Conservation (phyloP, 1,140 invertebrate species). For the Cephus cinctus region DNA sequence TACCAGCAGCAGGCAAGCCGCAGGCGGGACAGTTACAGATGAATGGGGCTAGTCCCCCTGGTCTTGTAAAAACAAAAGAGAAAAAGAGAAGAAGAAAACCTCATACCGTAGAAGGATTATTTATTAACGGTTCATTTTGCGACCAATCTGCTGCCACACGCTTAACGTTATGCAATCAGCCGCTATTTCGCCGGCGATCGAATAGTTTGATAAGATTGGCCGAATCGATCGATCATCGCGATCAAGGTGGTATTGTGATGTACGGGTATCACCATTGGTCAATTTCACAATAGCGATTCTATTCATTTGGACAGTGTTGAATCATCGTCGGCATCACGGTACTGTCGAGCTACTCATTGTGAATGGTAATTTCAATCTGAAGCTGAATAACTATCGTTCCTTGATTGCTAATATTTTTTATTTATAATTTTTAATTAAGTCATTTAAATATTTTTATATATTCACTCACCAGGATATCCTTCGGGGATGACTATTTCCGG, state of each 20-base stretch:
- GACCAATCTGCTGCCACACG: background rate
- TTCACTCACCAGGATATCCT: constrained; percentile 47
- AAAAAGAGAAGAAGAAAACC: no score
- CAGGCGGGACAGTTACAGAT: background rate
- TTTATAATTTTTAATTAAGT: constrained; percentile 12
- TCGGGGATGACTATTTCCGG: constrained; percentile 51
- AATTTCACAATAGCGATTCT: no score
- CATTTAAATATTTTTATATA: background rate
- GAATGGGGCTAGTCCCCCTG: background rate
- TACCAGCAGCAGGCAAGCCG: no score
- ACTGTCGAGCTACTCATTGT: no score
- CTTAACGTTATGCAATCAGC: constrained; percentile 19
- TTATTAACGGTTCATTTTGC: background rate
- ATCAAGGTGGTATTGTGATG: no score
- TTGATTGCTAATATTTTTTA: constrained; percentile 15
- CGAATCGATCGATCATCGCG: constrained; percentile 34
- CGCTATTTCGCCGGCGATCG: constrained; percentile 23
- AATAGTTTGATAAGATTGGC: constrained; percentile 32
- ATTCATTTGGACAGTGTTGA: no score
- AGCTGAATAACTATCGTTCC: no score
- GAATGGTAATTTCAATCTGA: no score
- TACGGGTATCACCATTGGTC: no score
- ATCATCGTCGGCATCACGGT: no score
- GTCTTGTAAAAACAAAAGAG: no score
- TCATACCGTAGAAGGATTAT: background rate